These are phyloP conservation scores for Akabosia matsudoensis DNA, from an alignment of 1,140 invertebrate genomes.

Conservation along the genomic window DNA sequence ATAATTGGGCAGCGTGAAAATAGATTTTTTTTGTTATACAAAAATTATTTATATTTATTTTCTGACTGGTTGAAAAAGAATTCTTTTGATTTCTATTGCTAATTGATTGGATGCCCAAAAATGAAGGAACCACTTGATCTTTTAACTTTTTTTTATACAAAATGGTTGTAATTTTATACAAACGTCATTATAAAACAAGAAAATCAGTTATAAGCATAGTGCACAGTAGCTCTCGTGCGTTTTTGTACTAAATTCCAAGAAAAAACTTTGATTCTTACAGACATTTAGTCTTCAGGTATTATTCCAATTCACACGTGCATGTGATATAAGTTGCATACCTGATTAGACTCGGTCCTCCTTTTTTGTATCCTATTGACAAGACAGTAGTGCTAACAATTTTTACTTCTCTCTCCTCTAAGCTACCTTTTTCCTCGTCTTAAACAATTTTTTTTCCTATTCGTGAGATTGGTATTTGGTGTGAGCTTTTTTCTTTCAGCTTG, in stretches of 20 bases:
- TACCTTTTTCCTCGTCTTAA: background rate
- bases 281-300: constrained; percentile 8
- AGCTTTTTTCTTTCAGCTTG: background rate
- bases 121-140: too few species aligned
- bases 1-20: too few species aligned
- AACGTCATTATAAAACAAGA: too few species aligned
- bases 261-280: background rate
- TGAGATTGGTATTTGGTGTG: constrained; percentile 23
- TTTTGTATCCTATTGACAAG: background rate
- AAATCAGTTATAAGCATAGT: too few species aligned
- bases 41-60: too few species aligned
- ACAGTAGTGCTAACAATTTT: background rate
- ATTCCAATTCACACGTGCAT: constrained; percentile 20
- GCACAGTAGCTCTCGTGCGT: too few species aligned
- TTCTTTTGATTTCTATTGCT: too few species aligned
- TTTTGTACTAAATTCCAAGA: constrained; percentile 1
- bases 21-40: too few species aligned
- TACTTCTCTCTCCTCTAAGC: background rate
- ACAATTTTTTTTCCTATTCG: background rate
- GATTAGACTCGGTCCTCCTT: constrained; percentile 9
- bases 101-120: too few species aligned
- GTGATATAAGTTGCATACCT: constrained; percentile 7
- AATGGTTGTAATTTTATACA: too few species aligned
- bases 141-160: too few species aligned
- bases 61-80: too few species aligned